Conservation (phyloP, 2,888 invertebrate genomes). For the Heliconius hortense region DNA sequence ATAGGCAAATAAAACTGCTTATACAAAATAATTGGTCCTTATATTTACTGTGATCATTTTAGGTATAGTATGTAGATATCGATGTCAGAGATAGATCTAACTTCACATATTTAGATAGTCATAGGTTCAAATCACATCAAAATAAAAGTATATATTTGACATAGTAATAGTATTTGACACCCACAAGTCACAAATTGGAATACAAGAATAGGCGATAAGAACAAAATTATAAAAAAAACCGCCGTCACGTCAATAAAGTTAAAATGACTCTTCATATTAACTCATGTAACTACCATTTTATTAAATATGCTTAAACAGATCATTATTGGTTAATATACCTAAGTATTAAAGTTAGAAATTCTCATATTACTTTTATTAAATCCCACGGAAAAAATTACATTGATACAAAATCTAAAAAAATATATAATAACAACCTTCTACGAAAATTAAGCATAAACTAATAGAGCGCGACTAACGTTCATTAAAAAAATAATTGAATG, state of each 20-base stretch:
- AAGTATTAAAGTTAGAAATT: neutral
- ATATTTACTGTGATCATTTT: neutral
- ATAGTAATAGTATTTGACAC: too few relatives aligned
- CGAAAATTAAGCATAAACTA: slow-evolving; percentile 40
- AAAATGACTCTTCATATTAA: too few relatives aligned
- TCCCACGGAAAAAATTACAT: slow-evolving; percentile 36
- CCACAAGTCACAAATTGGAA: too few relatives aligned
- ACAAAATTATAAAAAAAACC: too few relatives aligned
- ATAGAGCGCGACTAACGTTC: slow-evolving; percentile 40
- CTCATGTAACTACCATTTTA: too few relatives aligned
- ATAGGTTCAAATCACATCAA: too few relatives aligned
- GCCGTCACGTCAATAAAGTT: too few relatives aligned
- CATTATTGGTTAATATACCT: neutral
- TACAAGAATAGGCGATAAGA: too few relatives aligned
- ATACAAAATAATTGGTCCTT: slow-evolving; percentile 13
- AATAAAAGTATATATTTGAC: too few relatives aligned
- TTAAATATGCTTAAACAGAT: neutral
- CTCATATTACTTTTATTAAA: neutral
- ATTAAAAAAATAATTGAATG: slow-evolving; percentile 50
- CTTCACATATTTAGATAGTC: too few relatives aligned
- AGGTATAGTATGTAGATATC: neutral
- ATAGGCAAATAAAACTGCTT: slow-evolving; percentile 24
- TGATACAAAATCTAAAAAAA: slow-evolving; percentile 31
- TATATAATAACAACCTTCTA: slow-evolving; percentile 31
- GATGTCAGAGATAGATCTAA: neutral